Evolutionary conservation across 2,113 vertebrate species (phyloP), one percentile per base, ranked within the genome.

Genomic region (Phrynosoma platyrhinos): DNA sequence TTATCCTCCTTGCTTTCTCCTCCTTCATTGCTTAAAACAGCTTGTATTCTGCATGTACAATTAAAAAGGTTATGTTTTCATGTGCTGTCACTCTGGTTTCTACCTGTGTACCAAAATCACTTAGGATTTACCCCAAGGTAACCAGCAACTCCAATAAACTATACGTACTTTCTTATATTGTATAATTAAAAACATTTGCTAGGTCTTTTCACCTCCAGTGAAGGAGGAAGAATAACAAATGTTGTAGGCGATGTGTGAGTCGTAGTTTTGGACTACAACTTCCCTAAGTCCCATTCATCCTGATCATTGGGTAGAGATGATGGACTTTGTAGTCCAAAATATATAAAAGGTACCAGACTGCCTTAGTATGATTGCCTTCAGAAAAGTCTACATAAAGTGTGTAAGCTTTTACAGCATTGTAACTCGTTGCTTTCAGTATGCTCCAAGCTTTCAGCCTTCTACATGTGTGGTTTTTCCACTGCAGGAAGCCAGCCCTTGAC

Each of bases 11-110:
- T 72, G 83, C 4, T 47, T 82, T 69, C 16, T 69, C 53, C 42
- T 30, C 53, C 53, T 55, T 1, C 53, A 78, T 90, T 83, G 82
- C 88, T 89, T 0, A 68, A 21, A 2, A 66, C 87, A 85, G 87
- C 82, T 0, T 71, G 9, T 82, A 66, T 86, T 94, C 82, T 94
- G 95, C 94, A 94, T 95, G 95, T 83, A 93, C 53, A 66, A 91
- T 66, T 85, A 32, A 84, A 10, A 82, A 69, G 82, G 84, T 62
- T 62, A 7, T 10, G 58, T 20, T 88, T 88, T 82, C 58, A 25
- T 42, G n/a, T n/a, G 32, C 14, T 40, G 27, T 66, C 3, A n/a
- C 4, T 66, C 14, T 52, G 18, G 66, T 52, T 52, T 52, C 21
- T n/a, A 12, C 27, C 3, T 79, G 21, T 36, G n/a, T 74, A 58